Evolutionary conservation across 2,888 invertebrate species (phyloP).

Genomic region (Papilio demoleus): DNA sequence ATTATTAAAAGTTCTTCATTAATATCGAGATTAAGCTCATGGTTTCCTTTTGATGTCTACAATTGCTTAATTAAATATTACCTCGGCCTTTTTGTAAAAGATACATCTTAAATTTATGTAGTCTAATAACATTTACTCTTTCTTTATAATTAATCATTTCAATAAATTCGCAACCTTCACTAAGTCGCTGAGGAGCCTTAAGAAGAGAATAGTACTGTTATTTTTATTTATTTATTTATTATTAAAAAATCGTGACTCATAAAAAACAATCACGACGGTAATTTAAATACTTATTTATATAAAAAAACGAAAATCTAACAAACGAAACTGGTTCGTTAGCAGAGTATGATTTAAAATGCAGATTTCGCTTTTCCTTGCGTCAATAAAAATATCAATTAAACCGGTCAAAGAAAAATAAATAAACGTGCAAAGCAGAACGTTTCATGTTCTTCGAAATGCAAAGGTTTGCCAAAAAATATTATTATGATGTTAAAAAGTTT

Average conservation of each 20-base stretch:
- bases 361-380: constrained; percentile 6
- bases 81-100: background rate
- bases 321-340: background rate
- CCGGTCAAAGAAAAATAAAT: constrained; percentile 8
- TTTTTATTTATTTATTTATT: no score
- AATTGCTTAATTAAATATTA: constrained; percentile 32
- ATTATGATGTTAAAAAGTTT: background rate
- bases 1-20: no score
- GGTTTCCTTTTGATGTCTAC: constrained; percentile 29
- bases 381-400: constrained; percentile 6
- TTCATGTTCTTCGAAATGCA: background rate
- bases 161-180: no score
- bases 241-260: no score
- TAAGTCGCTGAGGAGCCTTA: no score
- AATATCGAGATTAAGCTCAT: constrained; percentile 29
- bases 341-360: constrained; percentile 12
- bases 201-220: no score
- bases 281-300: background rate
- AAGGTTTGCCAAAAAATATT: background rate
- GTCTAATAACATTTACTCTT: background rate
- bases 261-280: no score
- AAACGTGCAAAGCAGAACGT: constrained; percentile 6
- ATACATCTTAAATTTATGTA: background rate
- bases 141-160: no score
- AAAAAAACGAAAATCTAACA: background rate